Percentiles rank a stretch among this genome's conserved stretches.
Conservation (phyloP, 2,797 vertebrate genomes). For the Tragelaphus oryx region DNA sequence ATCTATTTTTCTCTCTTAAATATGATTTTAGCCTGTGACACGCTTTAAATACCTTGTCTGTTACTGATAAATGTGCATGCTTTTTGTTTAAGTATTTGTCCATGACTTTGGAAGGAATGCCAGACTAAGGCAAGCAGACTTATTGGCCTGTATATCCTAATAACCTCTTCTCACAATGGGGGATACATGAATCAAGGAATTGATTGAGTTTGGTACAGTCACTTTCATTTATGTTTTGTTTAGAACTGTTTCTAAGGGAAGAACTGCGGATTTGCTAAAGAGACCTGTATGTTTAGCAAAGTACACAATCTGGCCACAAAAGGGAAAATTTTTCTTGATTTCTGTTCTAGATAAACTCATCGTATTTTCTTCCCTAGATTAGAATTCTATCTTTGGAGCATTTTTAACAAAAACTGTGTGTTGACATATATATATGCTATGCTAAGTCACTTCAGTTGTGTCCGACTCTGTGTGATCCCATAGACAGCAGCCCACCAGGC, state of each 20-base stretch:
- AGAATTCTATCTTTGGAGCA: neutral
- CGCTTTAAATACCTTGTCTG: neutral
- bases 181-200: neutral
- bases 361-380: neutral
- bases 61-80: neutral
- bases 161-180: neutral
- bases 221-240: neutral
- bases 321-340: neutral
- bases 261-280: neutral
- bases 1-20: neutral
- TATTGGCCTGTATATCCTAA: neutral
- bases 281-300: fast-evolving
- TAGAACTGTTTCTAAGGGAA: neutral
- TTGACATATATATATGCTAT: neutral
- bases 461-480: too few relatives aligned
- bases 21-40: neutral
- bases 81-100: neutral
- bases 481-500: too few relatives aligned
- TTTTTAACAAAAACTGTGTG: neutral
- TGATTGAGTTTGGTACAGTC: neutral
- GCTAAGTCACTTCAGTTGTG: too few relatives aligned
- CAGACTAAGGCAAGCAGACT: neutral
- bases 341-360: neutral
- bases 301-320: neutral
- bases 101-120: neutral